Evolutionary conservation across 2,113 vertebrate genomes (phyloP).

Genomic region (Camarhynchus parvulus): DNA sequence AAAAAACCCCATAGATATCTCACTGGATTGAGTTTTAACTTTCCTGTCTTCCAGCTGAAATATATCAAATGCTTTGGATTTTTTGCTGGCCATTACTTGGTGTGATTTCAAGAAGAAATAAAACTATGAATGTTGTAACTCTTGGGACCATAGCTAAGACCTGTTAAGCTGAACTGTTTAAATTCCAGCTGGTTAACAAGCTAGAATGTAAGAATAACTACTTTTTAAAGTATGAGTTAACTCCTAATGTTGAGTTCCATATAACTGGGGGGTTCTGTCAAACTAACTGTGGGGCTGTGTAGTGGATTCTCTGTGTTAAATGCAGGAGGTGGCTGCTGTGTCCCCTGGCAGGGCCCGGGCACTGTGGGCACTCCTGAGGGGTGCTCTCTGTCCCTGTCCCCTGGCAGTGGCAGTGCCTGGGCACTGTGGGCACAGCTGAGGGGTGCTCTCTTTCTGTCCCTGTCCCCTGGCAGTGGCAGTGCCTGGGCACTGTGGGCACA

Average conservation of each 20-base stretch:
- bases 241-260: neutral
- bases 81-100: neutral
- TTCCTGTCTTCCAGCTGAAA: neutral
- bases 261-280: neutral
- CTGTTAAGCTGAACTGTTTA: neutral
- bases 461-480: too few relatives aligned
- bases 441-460: too few relatives aligned
- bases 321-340: neutral
- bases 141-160: neutral
- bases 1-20: rapidly evolving
- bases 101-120: neutral
- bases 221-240: neutral
- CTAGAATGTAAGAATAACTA: neutral
- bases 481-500: too few relatives aligned
- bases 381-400: too few relatives aligned
- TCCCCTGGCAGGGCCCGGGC: neutral
- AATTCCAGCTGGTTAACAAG: neutral
- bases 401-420: too few relatives aligned
- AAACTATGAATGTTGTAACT: neutral
- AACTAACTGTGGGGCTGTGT: neutral
- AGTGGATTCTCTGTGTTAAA: neutral
- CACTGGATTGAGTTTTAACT: neutral
- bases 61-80: neutral
- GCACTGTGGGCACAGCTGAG: too few relatives aligned
- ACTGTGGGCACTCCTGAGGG: too few relatives aligned